Evolutionary conservation across 1,140 invertebrate genomes (phyloP), one percentile per base, ranked within the genome.

Genomic region (Meloidogyne hapla): DNA sequence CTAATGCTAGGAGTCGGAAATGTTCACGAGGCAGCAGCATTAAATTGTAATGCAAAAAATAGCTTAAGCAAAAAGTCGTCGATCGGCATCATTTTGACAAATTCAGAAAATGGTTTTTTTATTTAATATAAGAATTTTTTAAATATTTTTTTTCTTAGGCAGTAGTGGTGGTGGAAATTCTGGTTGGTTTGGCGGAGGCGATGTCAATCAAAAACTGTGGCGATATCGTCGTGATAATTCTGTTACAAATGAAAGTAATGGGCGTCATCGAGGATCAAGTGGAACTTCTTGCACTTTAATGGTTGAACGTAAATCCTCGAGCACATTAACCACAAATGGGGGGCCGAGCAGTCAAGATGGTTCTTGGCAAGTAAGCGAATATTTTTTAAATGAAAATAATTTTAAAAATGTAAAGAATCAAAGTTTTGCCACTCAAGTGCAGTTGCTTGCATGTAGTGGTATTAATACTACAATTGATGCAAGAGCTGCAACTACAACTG

Each of bases 201-300:
- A 56, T 84, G 82, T 38, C 61, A 13, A 1, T 56, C 48, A 56
- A 56, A 56, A 56, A 56, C 18, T 56, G 5, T 56, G 48, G 48
- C 48, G 48, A n/a, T 56, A 56, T 56, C 48, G 48, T 56, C 48
- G 48, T 8, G 48, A 56, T 56, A 56, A 18, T 56, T 56, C 48
- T n/a, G 48, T 56, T 56, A 56, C 48, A 56, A 56, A 56, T 56
- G 48, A 56, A 56, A 56, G 48, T 13, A 56, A n/a, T 56, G 48
- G 48, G n/a, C 18, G 6, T 1, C 18, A n/a, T n/a, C 18, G 48
- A 6, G 48, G 48, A 6, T 56, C 48, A n/a, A 56, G 18, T 6
- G 48, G 48, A 6, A 56, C 48, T n/a, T 21, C 18, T 9, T 56
- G 48, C 48, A 56, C 48, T 56, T 56, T 56, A 56, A 56, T 56